These are phyloP conservation scores for Oceanites oceanicus DNA, from an alignment of 2,113 vertebrate genomes.

Conservation along the genomic window DNA sequence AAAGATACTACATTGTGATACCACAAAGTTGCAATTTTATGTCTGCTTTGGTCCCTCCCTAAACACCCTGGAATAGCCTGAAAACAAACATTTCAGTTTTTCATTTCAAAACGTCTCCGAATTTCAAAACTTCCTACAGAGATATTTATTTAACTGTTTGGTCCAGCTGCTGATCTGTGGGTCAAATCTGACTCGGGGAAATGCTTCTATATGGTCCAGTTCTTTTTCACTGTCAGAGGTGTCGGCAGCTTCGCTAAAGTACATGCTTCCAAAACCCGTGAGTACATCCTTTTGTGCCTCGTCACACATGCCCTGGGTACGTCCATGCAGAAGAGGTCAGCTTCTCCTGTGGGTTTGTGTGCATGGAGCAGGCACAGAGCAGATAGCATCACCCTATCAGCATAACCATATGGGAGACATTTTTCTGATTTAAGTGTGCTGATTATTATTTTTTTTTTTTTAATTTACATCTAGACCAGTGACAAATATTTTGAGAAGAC, in stretches of 20 bases:
- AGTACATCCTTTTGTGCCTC: background rate
- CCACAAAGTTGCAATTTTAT: background rate
- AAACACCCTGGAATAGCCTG: background rate
- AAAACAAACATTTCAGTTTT: background rate
- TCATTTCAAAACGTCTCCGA: background rate
- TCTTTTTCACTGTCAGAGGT: background rate
- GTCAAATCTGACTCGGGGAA: background rate
- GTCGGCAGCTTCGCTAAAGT: background rate
- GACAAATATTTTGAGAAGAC: background rate
- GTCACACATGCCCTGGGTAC: background rate
- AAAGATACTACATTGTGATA: background rate
- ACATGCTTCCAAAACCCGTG: rapidly evolving
- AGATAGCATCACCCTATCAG: background rate
- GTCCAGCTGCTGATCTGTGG: background rate
- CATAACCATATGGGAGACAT: background rate
- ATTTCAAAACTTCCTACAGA: background rate
- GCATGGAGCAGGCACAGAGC: background rate
- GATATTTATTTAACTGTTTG: background rate
- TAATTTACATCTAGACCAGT: background rate
- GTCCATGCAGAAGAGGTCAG: background rate
- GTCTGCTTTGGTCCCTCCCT: background rate
- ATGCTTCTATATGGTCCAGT: background rate
- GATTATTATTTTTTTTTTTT: background rate
- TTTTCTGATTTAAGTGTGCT: background rate
- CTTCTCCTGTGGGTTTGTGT: background rate